Base-by-base conservation (phyloP, 2,797 vertebrate species). In the Morelia viridis region DNA sequence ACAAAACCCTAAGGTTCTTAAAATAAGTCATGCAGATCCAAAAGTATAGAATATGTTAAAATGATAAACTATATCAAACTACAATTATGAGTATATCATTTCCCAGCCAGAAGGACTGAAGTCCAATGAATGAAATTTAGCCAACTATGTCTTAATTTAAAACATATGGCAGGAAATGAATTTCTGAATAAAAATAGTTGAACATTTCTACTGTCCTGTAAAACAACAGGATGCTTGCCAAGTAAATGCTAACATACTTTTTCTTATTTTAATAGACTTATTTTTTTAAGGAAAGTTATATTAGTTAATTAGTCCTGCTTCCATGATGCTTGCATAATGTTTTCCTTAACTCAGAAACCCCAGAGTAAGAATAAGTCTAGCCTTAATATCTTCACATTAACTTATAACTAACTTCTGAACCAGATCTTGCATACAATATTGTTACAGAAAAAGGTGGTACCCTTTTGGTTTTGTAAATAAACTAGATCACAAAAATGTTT, bases 81-180 rank as follows among this genome's bases (percentile, higher is more conserved):
- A 61, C 68, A 93, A 60, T 92, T 90, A 91, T 15, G 93, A 94
- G 89, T 94, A 53, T 93, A 91, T 83, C 86, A 94, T 89, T 95
- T 96, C 94, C 96, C 93, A 94, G 94, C 94, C 92, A 95, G 94
- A 46, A 56, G 35, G 94, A 93, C 96, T 96, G 94, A 96, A 95
- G 96, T 93, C 94, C 0, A 35, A 62, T 94, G 95, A 91, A 15
- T 89, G 58, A 95, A 93, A 94, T 88, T 91, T 95, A 95, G 94
- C 90, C 91, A 93, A 94, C 89, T 92, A 92, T 0, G 53, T 76
- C 92, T 60, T 96, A 96, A 97, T 94, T 94, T 97, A 96, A 97
- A 96, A 96, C 97, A 97, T 89, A 97, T 94, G 96, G 87, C 96
- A 97, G 96, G 96, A 98, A 97, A 97, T 96, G 90, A 96, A 96